A percentile compares a stretch with the other conserved stretches of the same genome.
phyloP scores from a whole-genome alignment of 2,113 vertebrate species.

The Corapipo altera region DNA sequence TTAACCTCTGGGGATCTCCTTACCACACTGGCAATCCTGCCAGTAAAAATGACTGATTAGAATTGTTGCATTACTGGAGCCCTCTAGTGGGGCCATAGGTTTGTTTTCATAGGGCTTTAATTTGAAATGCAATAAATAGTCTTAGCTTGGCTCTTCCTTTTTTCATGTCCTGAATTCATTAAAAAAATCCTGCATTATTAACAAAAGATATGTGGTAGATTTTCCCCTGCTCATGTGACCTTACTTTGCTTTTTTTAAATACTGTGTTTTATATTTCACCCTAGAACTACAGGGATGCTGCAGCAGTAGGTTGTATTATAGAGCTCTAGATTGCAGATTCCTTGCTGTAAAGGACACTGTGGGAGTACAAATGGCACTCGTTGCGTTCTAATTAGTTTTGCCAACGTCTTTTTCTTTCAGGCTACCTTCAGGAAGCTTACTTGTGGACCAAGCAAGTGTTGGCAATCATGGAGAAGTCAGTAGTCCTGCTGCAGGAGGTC shows the following conservation, averaged over 20 bases:
- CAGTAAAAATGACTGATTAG: background rate
- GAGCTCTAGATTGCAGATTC: background rate
- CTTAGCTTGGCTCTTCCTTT: background rate
- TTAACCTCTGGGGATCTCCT: background rate
- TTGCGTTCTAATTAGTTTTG: background rate
- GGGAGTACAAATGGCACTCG: background rate
- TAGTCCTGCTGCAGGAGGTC: conserved; percentile 90
- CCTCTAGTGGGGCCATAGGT: conserved; percentile 11
- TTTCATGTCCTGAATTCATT: background rate
- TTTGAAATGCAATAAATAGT: background rate
- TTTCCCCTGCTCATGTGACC: background rate
- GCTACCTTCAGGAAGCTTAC: conserved; percentile 96
- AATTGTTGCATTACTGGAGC: conserved; percentile 4
- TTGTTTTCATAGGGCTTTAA: background rate
- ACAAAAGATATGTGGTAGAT: background rate
- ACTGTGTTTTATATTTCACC: background rate
- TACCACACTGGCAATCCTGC: background rate
- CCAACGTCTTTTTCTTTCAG: conserved; percentile 69
- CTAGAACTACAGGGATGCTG: background rate
- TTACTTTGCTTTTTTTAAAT: background rate
- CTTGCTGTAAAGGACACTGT: background rate
- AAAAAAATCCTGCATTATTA: background rate
- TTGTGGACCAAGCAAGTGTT: conserved; percentile 95
- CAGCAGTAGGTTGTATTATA: background rate
- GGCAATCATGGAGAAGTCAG: conserved; percentile 95